These are phyloP conservation scores for Artibeus jamaicensis DNA, from an alignment of 2,797 vertebrate species.

Conservation along the genomic window DNA sequence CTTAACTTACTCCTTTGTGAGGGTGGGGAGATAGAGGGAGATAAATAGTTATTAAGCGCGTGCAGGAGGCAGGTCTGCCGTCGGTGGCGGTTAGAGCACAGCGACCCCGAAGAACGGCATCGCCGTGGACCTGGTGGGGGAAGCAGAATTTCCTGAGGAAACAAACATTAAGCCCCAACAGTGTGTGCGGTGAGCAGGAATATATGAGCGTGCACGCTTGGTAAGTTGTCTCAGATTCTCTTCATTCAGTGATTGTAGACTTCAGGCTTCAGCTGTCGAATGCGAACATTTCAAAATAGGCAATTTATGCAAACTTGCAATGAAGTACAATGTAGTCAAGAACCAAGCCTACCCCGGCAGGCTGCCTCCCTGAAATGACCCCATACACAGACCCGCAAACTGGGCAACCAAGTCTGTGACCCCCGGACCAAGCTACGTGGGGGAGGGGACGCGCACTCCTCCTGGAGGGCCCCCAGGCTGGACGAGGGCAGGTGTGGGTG, in stretches of 20 bases:
- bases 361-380: background rate
- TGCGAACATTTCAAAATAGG: slow-evolving; percentile 61
- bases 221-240: slow-evolving; percentile 41
- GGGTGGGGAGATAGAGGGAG: slow-evolving; percentile 84
- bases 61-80: slow-evolving; percentile 78
- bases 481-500: background rate
- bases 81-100: slow-evolving; percentile 74
- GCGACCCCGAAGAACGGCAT: slow-evolving; percentile 66
- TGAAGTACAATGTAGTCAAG: background rate
- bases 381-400: background rate
- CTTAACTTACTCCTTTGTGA: slow-evolving; percentile 86
- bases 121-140: slow-evolving; percentile 61
- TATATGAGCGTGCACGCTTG: background rate
- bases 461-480: background rate
- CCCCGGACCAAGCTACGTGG: background rate
- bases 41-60: slow-evolving; percentile 85
- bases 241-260: slow-evolving; percentile 43
- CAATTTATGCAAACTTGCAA: slow-evolving; percentile 24
- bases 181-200: background rate
- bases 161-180: slow-evolving; percentile 59
- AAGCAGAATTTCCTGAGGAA: background rate
- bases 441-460: background rate
- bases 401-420: rapidly evolving
- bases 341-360: background rate
- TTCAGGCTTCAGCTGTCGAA: slow-evolving; percentile 23